Base-by-base conservation (phyloP, 2,888 invertebrate species). In the Nasonovia ribisnigri region DNA sequence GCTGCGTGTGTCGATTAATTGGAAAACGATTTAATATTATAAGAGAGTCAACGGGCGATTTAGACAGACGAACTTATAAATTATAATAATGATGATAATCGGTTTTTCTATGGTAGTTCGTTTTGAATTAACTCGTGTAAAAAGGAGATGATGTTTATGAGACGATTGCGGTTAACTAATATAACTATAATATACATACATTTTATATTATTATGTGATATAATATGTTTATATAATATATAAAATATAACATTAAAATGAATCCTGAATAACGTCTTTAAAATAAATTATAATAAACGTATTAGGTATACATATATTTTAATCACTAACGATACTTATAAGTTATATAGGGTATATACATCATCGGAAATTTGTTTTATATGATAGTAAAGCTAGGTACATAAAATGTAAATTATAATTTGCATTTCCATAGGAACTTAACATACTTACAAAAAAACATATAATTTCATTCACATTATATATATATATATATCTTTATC, bases 1-100 rank as follows among this genome's bases (percentile, higher is more conserved):
- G n/a, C 67, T 67, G 46, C 20, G 43, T n/a, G 13, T 36, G 48
- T 90, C 26, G 77, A 90, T 90, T 77, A 90, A 90, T 90, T 77
- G 77, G 36, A 48, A 90, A 90, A 77, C 16, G 43, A 42, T 89
- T 5, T 90, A 67, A 90, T 77, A 46, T 46, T 46, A 46, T 77
- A 36, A 77, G 67, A 77, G 20, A 77, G 20, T 16, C 16, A 67
- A 36, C 67, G 3, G 36, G 67, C 1, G 67, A 36, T 77, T 16
- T 77, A 77, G 20, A 77, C 36, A 36, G n/a, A 16, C n/a, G 67
- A 5, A 77, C 6, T 77, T 77, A 77, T 36, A 36, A 77, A 77
- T 67, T 16, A 36, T 77, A 77, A 54, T 54, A 0, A 54, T 54
- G 20, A 67, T 67, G n/a, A 77, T 77, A 36, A 77, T 77, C 36